Percentiles rank a stretch among this genome's conserved stretches.
Evolutionary conservation across 2,888 invertebrate genomes (phyloP).

Genomic region (Nomada flava): DNA sequence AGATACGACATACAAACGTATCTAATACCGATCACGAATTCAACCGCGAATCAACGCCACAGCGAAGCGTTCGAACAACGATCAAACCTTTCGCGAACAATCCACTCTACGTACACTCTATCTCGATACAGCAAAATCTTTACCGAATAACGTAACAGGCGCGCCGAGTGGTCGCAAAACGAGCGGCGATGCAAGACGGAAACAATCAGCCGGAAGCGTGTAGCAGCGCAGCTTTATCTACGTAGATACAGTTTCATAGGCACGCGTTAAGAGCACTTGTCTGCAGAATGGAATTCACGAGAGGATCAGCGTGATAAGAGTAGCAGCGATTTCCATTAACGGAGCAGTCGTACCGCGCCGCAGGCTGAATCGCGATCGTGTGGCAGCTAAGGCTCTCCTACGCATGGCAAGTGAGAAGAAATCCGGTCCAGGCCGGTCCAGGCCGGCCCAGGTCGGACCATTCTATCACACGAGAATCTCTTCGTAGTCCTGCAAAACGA

Average conservation of each 20-base stretch:
- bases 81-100: too few species aligned
- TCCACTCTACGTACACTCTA: too few species aligned
- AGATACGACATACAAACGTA: too few species aligned
- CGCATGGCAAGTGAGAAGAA: slow-evolving; percentile 62
- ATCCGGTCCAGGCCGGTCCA: slow-evolving; percentile 60
- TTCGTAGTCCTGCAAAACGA: slow-evolving; percentile 53
- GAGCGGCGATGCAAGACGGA: background rate
- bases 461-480: slow-evolving; percentile 75
- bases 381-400: slow-evolving; percentile 45
- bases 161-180: too few species aligned
- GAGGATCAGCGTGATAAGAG: slow-evolving; percentile 72
- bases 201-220: slow-evolving; percentile 25
- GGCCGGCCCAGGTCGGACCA: slow-evolving; percentile 43
- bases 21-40: too few species aligned
- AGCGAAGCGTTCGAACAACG: too few species aligned
- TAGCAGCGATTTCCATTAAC: slow-evolving; percentile 78
- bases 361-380: slow-evolving; percentile 19
- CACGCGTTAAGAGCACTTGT: slow-evolving; percentile 28
- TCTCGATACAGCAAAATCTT: too few species aligned
- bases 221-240: slow-evolving; percentile 25
- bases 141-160: too few species aligned
- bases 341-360: slow-evolving; percentile 28
- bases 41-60: too few species aligned
- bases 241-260: slow-evolving; percentile 21
- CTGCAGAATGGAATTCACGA: slow-evolving; percentile 6